Base-by-base conservation (phyloP, 2,797 vertebrate species). In the Naso thynnoides region DNA sequence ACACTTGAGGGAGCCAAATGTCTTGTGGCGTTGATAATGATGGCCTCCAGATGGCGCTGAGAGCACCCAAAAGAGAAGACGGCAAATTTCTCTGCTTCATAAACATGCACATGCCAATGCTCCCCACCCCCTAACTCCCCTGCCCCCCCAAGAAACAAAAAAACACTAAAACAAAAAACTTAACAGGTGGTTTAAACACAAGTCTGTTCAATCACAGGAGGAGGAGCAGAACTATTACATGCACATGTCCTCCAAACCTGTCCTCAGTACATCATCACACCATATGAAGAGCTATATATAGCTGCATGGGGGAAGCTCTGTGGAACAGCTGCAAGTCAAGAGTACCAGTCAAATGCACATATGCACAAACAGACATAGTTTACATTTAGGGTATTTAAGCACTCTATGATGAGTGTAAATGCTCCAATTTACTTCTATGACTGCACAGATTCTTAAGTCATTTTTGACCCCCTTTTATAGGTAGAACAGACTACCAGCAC, bases 201-300 rank as follows among this genome's bases (percentile, higher is more conserved):
- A 53, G 64, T 71, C 78, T 73, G 72, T 64, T 60, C 70, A 85
- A 76, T 81, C 70, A 76, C 75, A 70, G 67, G 68, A 72, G 76
- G 76, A 49, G 56, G 63, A 72, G 57, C 29, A 26, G 70, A 48
- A 41, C 45, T 64, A 54, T 54, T 23, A 36, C 47, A 73, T 48
- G 41, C 76, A 86, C 71, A 64, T 75, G 79, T 65, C 79, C 81
- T 83, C 79, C 75, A 86, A 81, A 86, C 80, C 72, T 67, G 76
- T 86, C 87, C 84, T 89, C 80, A 63, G 81, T 73, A 73, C 88
- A 86, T 90, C 88, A 85, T 88, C 81, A 82, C 71, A 86, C 78
- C 90, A 88, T 80, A 90, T 76, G 72, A 91, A 73, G 73, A 62
- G 78, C 89, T 93, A 93, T 88, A 92, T 88, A 90, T 93, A 93